These are phyloP conservation scores for Drosophila ananassae DNA, from an alignment of 1,140 invertebrate genomes.

Conservation along the genomic window DNA sequence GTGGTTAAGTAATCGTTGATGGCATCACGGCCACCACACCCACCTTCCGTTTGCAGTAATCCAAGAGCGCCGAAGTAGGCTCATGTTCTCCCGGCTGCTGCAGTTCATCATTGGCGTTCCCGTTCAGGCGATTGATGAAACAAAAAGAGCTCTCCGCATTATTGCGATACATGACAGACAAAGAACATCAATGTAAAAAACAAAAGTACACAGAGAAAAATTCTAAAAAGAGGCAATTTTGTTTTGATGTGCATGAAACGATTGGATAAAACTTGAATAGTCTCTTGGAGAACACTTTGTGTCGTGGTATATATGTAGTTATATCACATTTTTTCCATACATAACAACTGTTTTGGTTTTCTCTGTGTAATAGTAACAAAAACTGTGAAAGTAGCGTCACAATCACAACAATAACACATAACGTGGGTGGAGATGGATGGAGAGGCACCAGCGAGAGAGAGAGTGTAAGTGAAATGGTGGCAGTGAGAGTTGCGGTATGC, in stretches of 20 bases:
- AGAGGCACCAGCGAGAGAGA: constrained; percentile 21
- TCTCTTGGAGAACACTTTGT: background rate
- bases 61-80: constrained; percentile 90
- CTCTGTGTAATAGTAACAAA: constrained; percentile 18
- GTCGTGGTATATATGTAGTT: too few species aligned
- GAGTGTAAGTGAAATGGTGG: constrained; percentile 12
- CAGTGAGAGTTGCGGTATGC: constrained; percentile 7
- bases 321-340: background rate
- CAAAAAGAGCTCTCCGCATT: constrained; percentile 79
- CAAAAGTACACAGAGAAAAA: constrained; percentile 6
- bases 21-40: constrained; percentile 35
- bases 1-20: constrained; percentile 8
- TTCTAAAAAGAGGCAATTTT: background rate
- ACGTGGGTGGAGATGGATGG: constrained; percentile 27
- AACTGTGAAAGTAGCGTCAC: constrained; percentile 19
- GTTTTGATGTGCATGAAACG: background rate
- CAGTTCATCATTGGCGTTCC: constrained; percentile 85
- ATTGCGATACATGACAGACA: constrained; percentile 70
- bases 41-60: constrained; percentile 91
- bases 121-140: constrained; percentile 77
- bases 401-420: constrained; percentile 53
- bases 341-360: background rate
- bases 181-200: constrained; percentile 16
- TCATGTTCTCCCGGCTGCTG: constrained; percentile 86
- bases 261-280: background rate